phyloP scores from a whole-genome alignment of 2,113 vertebrate genomes.

The Sebastes fasciatus region DNA sequence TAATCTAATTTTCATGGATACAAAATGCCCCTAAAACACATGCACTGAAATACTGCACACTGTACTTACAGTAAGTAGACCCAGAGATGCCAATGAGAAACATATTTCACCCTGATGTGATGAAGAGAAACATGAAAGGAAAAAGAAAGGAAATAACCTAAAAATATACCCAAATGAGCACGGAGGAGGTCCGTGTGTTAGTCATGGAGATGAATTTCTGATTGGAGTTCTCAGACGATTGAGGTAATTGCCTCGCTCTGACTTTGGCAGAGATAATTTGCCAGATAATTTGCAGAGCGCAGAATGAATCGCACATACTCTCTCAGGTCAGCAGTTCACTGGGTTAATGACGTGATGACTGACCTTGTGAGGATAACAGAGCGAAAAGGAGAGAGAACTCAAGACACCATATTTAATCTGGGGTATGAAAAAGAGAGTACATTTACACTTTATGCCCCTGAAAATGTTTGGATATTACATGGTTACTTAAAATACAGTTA shows the following conservation, averaged over 20 bases:
- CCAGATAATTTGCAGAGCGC: conserved; percentile 70
- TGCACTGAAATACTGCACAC: not conserved
- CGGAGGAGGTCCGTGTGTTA: conserved; percentile 27
- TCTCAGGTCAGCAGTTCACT: conserved; percentile 67
- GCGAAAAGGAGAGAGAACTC: not conserved
- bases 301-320: conserved; percentile 60
- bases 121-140: conserved; percentile 1
- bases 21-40: not conserved
- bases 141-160: not conserved
- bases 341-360: conserved; percentile 65
- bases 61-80: not conserved
- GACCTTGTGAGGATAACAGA: conserved; percentile 63
- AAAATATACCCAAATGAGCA: not conserved
- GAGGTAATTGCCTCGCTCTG: conserved; percentile 70
- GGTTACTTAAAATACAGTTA: not conserved
- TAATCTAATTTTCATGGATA: not conserved
- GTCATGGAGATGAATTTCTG: conserved; percentile 55
- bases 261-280: conserved; percentile 75
- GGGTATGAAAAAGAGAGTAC: not conserved
- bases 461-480: not conserved
- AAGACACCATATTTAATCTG: not conserved
- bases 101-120: not conserved
- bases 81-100: not conserved
- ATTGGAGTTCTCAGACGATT: conserved; percentile 44
- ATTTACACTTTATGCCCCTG: not conserved